phyloP scores from a whole-genome alignment of 2,797 vertebrate genomes.

The Notoglanidium macrostoma region DNA sequence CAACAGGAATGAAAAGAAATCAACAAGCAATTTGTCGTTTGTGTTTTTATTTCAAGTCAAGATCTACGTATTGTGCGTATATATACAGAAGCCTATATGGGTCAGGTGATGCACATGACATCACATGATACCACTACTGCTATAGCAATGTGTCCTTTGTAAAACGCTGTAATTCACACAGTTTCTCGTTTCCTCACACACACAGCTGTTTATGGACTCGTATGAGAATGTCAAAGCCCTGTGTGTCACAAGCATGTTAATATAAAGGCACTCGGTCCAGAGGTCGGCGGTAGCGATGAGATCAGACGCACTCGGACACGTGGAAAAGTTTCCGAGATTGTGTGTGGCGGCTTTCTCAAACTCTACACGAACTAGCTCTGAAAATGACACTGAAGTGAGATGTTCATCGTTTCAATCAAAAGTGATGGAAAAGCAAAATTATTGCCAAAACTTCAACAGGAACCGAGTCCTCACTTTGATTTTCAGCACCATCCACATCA shows the following conservation, averaged over 20 bases:
- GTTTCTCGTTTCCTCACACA: neutral
- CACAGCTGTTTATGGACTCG: neutral
- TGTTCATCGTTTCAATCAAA: neutral
- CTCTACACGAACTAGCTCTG: too few species aligned
- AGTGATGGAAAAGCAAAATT: neutral
- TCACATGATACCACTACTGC: neutral
- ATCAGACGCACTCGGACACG: slow-evolving; percentile 34
- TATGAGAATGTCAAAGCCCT: slow-evolving; percentile 60
- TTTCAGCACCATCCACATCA: neutral
- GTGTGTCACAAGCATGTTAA: slow-evolving; percentile 55
- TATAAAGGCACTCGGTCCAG: slow-evolving; percentile 74
- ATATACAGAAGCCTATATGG: slow-evolving; percentile 65
- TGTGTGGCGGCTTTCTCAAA: neutral
- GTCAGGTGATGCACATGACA: slow-evolving; percentile 34
- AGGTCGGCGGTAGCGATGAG: slow-evolving; percentile 48
- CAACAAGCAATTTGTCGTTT: slow-evolving; percentile 54
- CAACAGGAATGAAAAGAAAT: neutral
- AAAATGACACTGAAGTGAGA: neutral
- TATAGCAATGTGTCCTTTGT: neutral
- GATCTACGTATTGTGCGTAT: slow-evolving; percentile 34
- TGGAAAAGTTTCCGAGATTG: neutral
- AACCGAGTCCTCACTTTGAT: neutral
- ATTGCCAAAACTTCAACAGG: too few species aligned
- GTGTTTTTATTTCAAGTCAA: slow-evolving; percentile 69
- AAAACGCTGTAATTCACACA: neutral